Evolutionary conservation across 2,888 invertebrate species (phyloP), one percentile per base, ranked within the genome.

Genomic region (Toxonevra muliebris): DNA sequence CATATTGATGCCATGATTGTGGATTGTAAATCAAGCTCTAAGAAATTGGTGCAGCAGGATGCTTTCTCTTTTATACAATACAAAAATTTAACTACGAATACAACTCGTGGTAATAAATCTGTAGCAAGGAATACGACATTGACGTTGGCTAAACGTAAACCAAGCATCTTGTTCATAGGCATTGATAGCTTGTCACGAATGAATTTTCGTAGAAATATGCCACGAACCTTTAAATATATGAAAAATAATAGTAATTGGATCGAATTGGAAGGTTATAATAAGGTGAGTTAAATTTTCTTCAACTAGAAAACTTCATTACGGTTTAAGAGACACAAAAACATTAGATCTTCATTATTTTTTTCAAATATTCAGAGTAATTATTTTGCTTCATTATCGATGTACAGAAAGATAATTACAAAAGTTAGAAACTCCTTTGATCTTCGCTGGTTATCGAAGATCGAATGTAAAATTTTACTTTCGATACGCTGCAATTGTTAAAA

Each of bases 171-270:
- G 45, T 86, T 95, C 76, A 82, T 96, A 58, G 96, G 95, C 30
- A 90, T 96, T 75, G 95, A 96, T 80, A 92, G 93, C 19, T 89
- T 96, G 76, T 95, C 95, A 0, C 86, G 94, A 63, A 86, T 93
- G 67, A 93, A 95, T 78, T 88, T 93, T 72, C 87, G 89, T 7
- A 87, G 93, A 53, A 90, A 91, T 3, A 90, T 96, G 90, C 91
- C 91, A 0, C 85, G 88, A 76, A 94, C 93, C 1, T 85, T 87
- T 10, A 83, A 87, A 5, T 91, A 90, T 79, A 85, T 96, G 13
- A 81, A 87, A 17, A 86, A 88, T 1, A 88, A 89, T 62, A 89
- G 87, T 63, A 60, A 67, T 11, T 94, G 92, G 88, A 84, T 91
- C 42, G 90, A 90, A 66, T 86, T 92, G 77, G 87, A 89, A 74